These are phyloP conservation scores for Folsomia candida DNA, from an alignment of 2,888 invertebrate species.

Conservation along the genomic window DNA sequence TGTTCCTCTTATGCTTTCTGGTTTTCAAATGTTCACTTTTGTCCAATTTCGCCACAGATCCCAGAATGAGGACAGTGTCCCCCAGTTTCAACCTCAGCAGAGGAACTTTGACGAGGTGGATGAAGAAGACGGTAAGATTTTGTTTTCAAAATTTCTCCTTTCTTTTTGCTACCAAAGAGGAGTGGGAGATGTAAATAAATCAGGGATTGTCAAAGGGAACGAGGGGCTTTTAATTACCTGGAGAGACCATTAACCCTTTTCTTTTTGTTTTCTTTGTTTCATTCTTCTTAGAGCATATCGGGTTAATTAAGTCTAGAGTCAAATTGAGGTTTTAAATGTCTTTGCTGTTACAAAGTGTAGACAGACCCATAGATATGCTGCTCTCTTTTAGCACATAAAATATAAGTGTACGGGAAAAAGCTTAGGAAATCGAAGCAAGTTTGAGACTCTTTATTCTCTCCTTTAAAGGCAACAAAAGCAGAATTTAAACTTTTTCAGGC, in stretches of 20 bases:
- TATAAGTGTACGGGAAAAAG: background rate
- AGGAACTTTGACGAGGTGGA: constrained; percentile 64
- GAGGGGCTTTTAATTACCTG: constrained; percentile 12
- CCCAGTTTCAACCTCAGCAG: constrained; percentile 83
- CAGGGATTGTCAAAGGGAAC: background rate
- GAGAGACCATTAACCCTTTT: constrained; percentile 14
- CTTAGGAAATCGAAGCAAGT: background rate
- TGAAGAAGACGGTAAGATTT: constrained; percentile 30
- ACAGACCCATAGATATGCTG: background rate
- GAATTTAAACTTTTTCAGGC: constrained; percentile 3
- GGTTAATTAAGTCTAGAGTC: background rate
- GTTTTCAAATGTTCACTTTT: too few species aligned
- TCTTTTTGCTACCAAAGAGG: background rate
- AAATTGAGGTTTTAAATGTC: background rate
- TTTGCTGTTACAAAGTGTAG: background rate
- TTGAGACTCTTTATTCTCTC: background rate
- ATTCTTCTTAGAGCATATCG: background rate
- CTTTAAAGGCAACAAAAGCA: background rate
- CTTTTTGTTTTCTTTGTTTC: constrained; percentile 14
- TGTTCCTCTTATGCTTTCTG: too few species aligned
- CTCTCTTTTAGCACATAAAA: background rate
- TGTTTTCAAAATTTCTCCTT: background rate
- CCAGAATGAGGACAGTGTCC: too few species aligned
- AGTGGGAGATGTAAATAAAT: background rate
- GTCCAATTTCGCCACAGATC: too few species aligned